Conservation (phyloP, 1,140 invertebrate genomes). For the Drusus annulatus region DNA sequence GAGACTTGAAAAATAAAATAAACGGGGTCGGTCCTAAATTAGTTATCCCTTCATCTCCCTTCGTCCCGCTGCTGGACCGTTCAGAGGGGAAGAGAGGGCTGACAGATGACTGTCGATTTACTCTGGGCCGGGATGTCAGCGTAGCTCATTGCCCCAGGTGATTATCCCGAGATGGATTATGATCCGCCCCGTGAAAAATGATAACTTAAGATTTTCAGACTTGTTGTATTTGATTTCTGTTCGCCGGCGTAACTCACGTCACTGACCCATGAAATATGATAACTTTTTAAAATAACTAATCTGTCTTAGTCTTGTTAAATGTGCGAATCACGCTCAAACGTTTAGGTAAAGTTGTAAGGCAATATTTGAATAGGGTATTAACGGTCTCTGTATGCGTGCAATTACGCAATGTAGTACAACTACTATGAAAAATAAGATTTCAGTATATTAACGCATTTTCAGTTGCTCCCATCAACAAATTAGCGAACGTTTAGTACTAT, state of each 20-base stretch:
- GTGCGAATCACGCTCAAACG: too few relatives aligned
- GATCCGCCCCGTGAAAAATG: slow-evolving; percentile 52
- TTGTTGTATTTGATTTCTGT: slow-evolving; percentile 43
- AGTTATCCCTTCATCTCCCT: slow-evolving; percentile 28
- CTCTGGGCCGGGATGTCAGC: slow-evolving; percentile 52
- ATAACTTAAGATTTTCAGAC: slow-evolving; percentile 29
- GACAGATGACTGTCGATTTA: slow-evolving; percentile 58
- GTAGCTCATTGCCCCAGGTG: slow-evolving; percentile 56
- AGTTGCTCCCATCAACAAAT: too few relatives aligned
- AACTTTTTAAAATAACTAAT: too few relatives aligned
- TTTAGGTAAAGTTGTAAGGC: too few relatives aligned
- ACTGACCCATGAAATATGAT: neutral
- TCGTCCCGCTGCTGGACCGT: neutral
- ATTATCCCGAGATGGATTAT: slow-evolving; percentile 59
- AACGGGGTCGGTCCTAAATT: slow-evolving; percentile 33
- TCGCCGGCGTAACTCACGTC: neutral
- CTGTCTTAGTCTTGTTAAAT: too few relatives aligned
- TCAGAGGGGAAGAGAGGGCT: slow-evolving; percentile 29
- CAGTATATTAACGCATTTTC: too few relatives aligned
- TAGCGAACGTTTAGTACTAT: too few relatives aligned
- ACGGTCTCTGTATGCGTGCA: too few relatives aligned
- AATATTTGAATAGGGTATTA: too few relatives aligned
- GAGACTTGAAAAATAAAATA: slow-evolving; percentile 19
- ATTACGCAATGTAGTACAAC: too few relatives aligned
- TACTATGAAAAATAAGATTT: too few relatives aligned